Conservation (phyloP, 2,113 vertebrate genomes). For the Ptyas mucosa region DNA sequence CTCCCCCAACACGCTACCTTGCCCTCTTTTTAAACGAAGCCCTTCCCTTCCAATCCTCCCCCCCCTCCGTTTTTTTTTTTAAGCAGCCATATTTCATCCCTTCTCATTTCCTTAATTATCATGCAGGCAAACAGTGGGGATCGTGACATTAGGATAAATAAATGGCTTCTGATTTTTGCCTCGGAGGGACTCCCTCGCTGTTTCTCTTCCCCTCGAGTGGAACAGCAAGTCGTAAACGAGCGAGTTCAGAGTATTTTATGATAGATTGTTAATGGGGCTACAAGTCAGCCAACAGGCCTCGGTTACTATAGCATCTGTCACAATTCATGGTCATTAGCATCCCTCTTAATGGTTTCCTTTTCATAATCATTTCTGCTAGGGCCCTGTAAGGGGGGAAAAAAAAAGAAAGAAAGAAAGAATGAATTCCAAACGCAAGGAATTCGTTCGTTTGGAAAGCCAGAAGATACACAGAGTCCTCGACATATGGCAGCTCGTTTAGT, state of each 20-base stretch:
- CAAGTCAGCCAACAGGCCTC: constrained; percentile 65
- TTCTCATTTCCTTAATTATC: constrained; percentile 73
- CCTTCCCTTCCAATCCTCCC: constrained; percentile 48
- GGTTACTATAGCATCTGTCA: constrained; percentile 67
- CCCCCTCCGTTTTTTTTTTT: constrained; percentile 1
- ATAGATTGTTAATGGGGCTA: constrained; percentile 70
- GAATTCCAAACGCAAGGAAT: constrained; percentile 53
- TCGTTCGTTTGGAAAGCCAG: constrained; percentile 29
- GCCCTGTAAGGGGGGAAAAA: constrained; percentile 44
- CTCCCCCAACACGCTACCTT: not conserved
- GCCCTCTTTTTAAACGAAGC: not conserved
- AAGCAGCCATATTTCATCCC: constrained; percentile 55
- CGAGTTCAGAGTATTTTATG: constrained; percentile 64
- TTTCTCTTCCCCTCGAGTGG: constrained; percentile 61
- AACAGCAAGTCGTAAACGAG: constrained; percentile 67
- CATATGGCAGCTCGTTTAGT: not conserved
- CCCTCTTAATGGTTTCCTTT: constrained; percentile 68
- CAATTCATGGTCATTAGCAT: constrained; percentile 72
- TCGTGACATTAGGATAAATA: constrained; percentile 70
- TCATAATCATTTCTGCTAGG: constrained; percentile 64
- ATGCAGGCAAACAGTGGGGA: constrained; percentile 75
- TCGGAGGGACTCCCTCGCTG: constrained; percentile 64
- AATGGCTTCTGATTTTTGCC: constrained; percentile 64
- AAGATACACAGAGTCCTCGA: not conserved
- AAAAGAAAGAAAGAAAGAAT: not conserved